A percentile compares a stretch with the other conserved stretches of the same genome.
Evolutionary conservation across 2,113 vertebrate genomes (phyloP).

Genomic region (Pagrus major): DNA sequence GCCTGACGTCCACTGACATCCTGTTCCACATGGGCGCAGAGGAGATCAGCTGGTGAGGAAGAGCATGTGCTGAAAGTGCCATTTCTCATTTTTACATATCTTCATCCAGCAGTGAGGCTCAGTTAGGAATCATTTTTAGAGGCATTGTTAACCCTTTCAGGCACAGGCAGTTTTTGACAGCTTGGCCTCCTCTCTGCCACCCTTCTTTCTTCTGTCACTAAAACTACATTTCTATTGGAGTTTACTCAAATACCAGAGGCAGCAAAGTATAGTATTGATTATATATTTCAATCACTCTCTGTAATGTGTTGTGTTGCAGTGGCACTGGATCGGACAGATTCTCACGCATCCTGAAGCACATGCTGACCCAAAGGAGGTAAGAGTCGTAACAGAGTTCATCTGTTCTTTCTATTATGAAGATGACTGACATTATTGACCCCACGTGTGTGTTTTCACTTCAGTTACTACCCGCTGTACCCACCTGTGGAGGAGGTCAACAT

Average conservation of each 20-base stretch:
- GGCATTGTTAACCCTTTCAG: background rate
- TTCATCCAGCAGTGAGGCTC: background rate
- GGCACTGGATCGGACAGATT: slow-evolving; percentile 88
- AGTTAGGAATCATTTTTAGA: background rate
- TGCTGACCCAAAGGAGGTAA: slow-evolving; percentile 93
- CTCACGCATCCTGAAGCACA: slow-evolving; percentile 91
- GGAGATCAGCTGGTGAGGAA: slow-evolving; percentile 92
- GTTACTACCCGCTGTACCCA: slow-evolving; percentile 93
- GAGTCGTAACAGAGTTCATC: background rate
- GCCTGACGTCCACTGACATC: slow-evolving; percentile 92
- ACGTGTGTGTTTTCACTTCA: slow-evolving; percentile 48
- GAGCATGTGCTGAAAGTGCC: background rate
- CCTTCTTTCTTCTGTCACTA: background rate
- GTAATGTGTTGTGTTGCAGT: slow-evolving; percentile 49
- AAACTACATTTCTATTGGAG: background rate
- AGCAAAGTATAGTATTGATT: background rate
- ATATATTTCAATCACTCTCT: background rate
- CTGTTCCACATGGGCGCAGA: slow-evolving; percentile 93
- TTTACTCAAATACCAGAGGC: background rate
- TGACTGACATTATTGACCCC: background rate
- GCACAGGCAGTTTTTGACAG: no score
- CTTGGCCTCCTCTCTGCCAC: background rate
- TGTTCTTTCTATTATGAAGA: background rate
- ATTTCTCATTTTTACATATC: background rate
- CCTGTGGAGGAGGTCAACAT: slow-evolving; percentile 91